Evolutionary conservation across 2,888 invertebrate genomes (phyloP), one percentile per base, ranked within the genome.

Genomic region (Cerastoderma edule): DNA sequence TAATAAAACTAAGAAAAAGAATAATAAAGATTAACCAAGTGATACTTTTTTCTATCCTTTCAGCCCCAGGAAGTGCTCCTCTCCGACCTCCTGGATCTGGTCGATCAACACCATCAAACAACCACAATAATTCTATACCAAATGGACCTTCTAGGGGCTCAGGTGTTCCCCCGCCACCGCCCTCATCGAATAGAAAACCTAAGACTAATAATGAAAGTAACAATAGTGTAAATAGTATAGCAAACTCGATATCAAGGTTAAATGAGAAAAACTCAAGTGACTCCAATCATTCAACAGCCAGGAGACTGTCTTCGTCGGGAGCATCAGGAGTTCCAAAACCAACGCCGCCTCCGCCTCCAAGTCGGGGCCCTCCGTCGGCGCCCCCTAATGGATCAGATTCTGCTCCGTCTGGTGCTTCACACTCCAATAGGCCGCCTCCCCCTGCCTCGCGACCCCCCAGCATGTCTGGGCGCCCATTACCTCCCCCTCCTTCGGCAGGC

Each of bases 131-230:
- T 80, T 48, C 77, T 84, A 57, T 50, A 60, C 80, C 84, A 83
- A 82, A 82, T 75, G 82, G 82, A 72, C 78, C 78, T 70, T 67
- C 84, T 33, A 64, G 85, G 39, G 83, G 85, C 27, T 71, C 82
- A 28, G 85, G 85, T 69, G 80, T 82, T 64, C 84, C 83, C 66
- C 71, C 87, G 72, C 74, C 86, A 63, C 75, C 88, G 73, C 78
- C 78, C 22, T 67, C 78, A 19, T 64, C 74, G 57, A 72, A 74
- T 70, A 73, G 75, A 73, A 74, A 79, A 73, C 80, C 70, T n/a
- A 46, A 50, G 63, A 67, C 69, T 72, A 57, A 44, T 35, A 72
- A 67, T 60, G 65, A 71, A 32, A 64, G 57, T 46, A 67, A 67
- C 33, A 56, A 44, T 44, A 64, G 63, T 71, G 71, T 75, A 63